Base-by-base conservation (phyloP, 2,888 invertebrate species). In the Dolomedes plantarius region DNA sequence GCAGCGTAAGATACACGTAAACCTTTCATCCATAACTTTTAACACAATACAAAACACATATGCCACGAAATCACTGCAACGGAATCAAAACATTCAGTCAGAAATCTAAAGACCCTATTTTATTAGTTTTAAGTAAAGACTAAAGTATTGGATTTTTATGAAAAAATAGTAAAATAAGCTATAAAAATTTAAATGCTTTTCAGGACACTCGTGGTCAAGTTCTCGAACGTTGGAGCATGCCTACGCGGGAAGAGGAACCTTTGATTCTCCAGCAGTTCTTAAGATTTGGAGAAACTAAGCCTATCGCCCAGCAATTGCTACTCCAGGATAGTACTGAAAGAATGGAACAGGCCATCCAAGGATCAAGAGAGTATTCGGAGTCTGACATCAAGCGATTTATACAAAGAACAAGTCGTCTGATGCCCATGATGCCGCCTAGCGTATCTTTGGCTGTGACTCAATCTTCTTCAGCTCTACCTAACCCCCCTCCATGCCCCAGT, bases 241-340 rank as follows among this genome's bases (percentile, higher is more conserved):
- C 95, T 91, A 95, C 95, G 90, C 93, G 95, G 90, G 95, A 97
- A 91, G 97, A 97, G 92, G 97, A 97, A 93, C 95, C 95, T 91
- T 93, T 97, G 92, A 96, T 97, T 89, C 93, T 97, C 89, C 96
- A 97, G 91, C 97, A 97, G 92, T 97, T 97, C 92, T 94, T 97
- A 90, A 94, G 96, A 90, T 96, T 97, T 90, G 95, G 95, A 90
- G 96, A 96, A 93, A 97, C 97, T 88, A 94, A 96, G 91, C 95
- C 96, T 89, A 94, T 95, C 90, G 95, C 95, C 89, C 94, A 95
- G 89, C 94, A 93, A 92, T 93, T 91, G 91, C 91, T 93, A 64
- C 72, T 88, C 9, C 85, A 88, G 32, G 89, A 79, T 88, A 89
- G 85, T 16, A 74, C 71, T 11, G 80, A 85, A 19, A 64, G 77